Evolutionary conservation across 2,797 vertebrate species (phyloP).

Genomic region (Mycteria americana): DNA sequence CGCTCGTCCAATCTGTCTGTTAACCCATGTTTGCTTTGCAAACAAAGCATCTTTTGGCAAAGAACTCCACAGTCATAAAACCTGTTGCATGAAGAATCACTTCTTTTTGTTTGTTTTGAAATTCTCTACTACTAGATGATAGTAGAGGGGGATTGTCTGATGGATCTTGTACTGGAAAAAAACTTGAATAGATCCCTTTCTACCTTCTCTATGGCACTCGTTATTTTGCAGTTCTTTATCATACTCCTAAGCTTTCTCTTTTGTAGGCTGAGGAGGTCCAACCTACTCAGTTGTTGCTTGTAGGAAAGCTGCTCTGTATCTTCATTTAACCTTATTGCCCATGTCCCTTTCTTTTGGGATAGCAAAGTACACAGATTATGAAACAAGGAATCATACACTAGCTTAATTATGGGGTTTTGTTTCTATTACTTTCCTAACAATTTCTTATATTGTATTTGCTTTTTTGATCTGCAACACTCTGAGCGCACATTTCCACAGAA

Average conservation of each 20-base stretch:
- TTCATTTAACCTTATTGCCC: not conserved
- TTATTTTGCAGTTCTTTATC: not conserved
- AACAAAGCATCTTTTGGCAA: conserved; percentile 5
- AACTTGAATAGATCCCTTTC: not conserved
- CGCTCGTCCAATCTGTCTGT: not conserved
- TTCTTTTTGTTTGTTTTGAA: not conserved
- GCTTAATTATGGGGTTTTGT: not conserved
- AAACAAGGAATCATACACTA: not conserved
- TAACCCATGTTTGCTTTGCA: not conserved
- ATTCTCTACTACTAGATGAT: not conserved
- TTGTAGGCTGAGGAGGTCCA: not conserved
- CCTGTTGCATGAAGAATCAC: not conserved
- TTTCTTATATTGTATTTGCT: not conserved
- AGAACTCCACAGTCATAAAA: not conserved
- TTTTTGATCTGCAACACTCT: not conserved
- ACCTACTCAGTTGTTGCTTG: not conserved
- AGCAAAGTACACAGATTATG: not conserved
- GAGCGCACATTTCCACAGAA: not conserved
- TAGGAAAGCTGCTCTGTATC: not conserved
- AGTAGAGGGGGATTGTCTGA: not conserved
- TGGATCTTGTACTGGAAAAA: not conserved
- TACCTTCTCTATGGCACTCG: not conserved
- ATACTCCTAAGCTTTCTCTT: not conserved
- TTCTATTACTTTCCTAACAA: not conserved
- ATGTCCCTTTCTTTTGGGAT: not conserved